Evolutionary conservation across 2,888 invertebrate genomes (phyloP).

Genomic region (Hirtodrosophila alboralis): DNA sequence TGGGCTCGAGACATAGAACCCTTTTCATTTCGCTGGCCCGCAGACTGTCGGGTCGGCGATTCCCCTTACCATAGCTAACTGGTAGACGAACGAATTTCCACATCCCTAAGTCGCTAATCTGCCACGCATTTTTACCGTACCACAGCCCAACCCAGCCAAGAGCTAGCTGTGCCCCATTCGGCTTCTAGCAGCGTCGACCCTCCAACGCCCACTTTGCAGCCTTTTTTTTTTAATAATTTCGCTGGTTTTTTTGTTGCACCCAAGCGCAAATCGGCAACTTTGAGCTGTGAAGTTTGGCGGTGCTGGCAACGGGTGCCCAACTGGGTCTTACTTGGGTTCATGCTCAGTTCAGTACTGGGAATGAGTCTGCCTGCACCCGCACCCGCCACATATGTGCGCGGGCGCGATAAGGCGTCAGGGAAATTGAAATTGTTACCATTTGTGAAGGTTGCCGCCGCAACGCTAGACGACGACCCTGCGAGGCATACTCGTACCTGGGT

Average conservation of each 20-base stretch:
- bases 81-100: constrained; percentile 77
- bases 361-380: not conserved
- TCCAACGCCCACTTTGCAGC: constrained; percentile 10
- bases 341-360: constrained; percentile 4
- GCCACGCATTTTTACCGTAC: constrained; percentile 72
- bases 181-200: constrained; percentile 2
- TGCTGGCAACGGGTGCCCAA: constrained; percentile 24
- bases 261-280: constrained; percentile 77
- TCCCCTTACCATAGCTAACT: constrained; percentile 15
- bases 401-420: constrained; percentile 77
- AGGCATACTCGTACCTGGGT: constrained; percentile 51
- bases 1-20: constrained; percentile 33
- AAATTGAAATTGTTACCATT: constrained; percentile 81
- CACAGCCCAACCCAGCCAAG: constrained; percentile 21
- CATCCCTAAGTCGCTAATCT: constrained; percentile 82
- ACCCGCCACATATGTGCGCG: constrained; percentile 73
- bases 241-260: constrained; percentile 55
- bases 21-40: constrained; percentile 34
- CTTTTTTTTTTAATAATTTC: constrained; percentile 74
- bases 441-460: constrained; percentile 73
- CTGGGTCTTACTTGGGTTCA: constrained; percentile 42
- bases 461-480: constrained; percentile 67
- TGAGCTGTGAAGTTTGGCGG: constrained; percentile 69
- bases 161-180: constrained; percentile 6
- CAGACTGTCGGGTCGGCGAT: constrained; percentile 7